phyloP scores from a whole-genome alignment of 2,113 vertebrate genomes.

The Chamaetylas fuelleborni region DNA sequence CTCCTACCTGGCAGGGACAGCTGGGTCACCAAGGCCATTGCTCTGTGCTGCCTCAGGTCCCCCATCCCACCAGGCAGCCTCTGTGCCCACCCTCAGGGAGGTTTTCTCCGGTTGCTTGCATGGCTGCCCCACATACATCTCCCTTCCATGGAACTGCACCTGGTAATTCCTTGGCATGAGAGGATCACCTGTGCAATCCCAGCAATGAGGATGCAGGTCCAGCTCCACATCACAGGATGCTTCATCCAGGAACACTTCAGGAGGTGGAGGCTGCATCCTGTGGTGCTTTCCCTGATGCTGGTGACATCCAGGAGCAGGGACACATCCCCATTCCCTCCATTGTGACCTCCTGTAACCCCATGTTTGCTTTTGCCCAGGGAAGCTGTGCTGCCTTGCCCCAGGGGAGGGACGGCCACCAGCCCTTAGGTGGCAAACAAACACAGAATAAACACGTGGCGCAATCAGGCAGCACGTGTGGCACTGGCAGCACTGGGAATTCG shows the following conservation, averaged over 20 bases:
- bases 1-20: not conserved
- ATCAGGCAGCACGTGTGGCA: rapidly evolving
- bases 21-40: not conserved
- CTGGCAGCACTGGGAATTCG: not conserved
- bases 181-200: not conserved
- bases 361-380: not conserved
- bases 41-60: not conserved
- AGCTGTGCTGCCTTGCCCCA: not conserved
- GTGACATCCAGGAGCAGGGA: not conserved
- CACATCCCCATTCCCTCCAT: rapidly evolving
- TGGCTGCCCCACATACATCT: rapidly evolving
- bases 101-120: not conserved
- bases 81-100: rapidly evolving
- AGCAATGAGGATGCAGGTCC: rapidly evolving
- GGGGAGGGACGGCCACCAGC: not conserved
- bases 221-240: rapidly evolving
- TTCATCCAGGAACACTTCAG: rapidly evolving
- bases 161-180: not conserved
- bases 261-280: not conserved
- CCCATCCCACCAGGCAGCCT: rapidly evolving
- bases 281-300: not conserved
- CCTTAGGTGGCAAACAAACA: not conserved
- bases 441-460: not conserved
- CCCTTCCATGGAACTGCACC: rapidly evolving
- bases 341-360: not conserved